Base-by-base conservation (phyloP, 2,888 invertebrate genomes). In the Epinotia bilunana region DNA sequence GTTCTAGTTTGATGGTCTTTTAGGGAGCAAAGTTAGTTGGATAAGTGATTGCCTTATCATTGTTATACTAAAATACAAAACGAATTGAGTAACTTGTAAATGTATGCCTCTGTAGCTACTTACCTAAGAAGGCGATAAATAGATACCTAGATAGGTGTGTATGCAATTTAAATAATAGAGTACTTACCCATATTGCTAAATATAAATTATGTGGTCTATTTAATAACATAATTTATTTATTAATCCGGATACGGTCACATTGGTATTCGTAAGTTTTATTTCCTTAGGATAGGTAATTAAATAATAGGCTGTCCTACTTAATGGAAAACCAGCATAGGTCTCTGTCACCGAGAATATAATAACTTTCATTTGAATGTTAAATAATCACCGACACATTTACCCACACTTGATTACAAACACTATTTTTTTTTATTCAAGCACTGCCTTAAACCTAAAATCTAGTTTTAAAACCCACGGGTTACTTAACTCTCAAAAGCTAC, bases 401-500 rank as follows among this genome's bases (percentile, higher is more conserved):
- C 49, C 46, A 49, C 49, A 46, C 16, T 65, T 23, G 1, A 6
- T n/a, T n/a, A 65, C 53, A 33, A 65, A 12, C 65, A 65, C 65
- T 12, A 12, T 33, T 16, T 28, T 3, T n/a, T n/a, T 61, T 1
- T 4, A 49, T 5, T 49, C 1, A n/a, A 53, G 13, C 49, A 57
- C 57, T 20, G 18, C 4, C 49, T 12, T 53, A 18, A 23, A 20
- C 5, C 20, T n/a, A 33, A 23, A 68, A 13, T 55, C 20, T 53
- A 67, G 55, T 18, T 23, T 55, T 20, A 13, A 1, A 65, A 55
- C n/a, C 18, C n/a, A 28, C 65, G 33, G 12, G 23, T 53, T 67
- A 72, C 65, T 39, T 80, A 76, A 79, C 83, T 79, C 81, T 83
- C 86, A 82, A 83, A 84, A 80, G 90, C 88, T 88, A 86, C 92